Conservation (phyloP, 2,113 vertebrate species). For the Phalacrocorax brasilianus region DNA sequence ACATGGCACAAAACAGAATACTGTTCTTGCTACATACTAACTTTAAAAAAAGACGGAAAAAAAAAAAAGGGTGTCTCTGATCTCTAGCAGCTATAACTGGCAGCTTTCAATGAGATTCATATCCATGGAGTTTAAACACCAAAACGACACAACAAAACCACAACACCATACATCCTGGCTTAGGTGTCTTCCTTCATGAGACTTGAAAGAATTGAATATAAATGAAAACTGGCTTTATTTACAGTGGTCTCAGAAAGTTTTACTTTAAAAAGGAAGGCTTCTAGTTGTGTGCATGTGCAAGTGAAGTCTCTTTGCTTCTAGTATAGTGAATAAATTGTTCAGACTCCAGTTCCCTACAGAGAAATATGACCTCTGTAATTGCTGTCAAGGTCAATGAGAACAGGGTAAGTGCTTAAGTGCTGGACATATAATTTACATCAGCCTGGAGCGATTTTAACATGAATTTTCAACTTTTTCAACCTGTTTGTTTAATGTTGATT, state of each 20-base stretch:
- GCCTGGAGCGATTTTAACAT: not conserved
- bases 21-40: not conserved
- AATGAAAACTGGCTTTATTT: not conserved
- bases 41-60: not conserved
- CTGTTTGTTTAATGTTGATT: not conserved
- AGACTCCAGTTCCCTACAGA: not conserved
- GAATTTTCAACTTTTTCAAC: not conserved
- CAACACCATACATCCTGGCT: not conserved
- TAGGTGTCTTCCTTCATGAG: not conserved
- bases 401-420: not conserved
- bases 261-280: not conserved
- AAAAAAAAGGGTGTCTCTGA: not conserved
- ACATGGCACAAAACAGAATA: not conserved
- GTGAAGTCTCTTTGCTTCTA: not conserved
- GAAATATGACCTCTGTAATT: not conserved
- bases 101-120: not conserved
- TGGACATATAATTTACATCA: not conserved
- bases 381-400: slow-evolving; percentile 24
- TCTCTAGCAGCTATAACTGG: not conserved
- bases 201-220: not conserved
- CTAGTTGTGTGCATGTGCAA: rapidly evolving
- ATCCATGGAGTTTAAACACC: not conserved
- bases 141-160: no score
- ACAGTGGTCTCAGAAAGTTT: not conserved
- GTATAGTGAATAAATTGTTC: not conserved